phyloP scores from a whole-genome alignment of 2,113 vertebrate genomes.

The Antechinus flavipes region DNA sequence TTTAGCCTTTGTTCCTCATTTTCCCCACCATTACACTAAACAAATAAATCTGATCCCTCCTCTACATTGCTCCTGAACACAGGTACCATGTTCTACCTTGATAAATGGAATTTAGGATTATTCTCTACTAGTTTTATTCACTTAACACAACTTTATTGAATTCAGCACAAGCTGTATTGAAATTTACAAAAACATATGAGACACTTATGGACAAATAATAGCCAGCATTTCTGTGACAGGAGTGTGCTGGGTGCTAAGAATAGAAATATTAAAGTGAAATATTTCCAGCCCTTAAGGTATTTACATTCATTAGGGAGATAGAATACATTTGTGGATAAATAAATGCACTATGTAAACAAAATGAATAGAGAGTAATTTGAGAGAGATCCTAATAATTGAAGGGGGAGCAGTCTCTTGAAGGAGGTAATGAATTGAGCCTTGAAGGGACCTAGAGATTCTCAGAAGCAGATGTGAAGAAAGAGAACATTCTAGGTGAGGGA shows the following conservation, averaged over 20 bases:
- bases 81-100: neutral
- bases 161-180: neutral
- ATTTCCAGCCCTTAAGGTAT: neutral
- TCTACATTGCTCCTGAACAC: neutral
- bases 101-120: neutral
- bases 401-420: neutral
- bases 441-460: neutral
- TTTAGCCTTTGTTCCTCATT: neutral
- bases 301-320: neutral
- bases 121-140: conserved; percentile 10
- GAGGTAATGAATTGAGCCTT: neutral
- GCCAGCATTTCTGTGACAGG: neutral
- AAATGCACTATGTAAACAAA: neutral
- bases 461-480: neutral
- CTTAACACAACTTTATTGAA: conserved; percentile 1
- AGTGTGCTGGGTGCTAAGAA: neutral
- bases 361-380: neutral
- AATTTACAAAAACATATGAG: neutral
- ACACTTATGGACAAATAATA: neutral
- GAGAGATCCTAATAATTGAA: neutral
- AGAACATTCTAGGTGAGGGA: neutral
- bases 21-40: neutral
- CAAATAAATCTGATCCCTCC: neutral
- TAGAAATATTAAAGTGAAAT: neutral
- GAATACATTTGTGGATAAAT: neutral